Conservation (phyloP, 2,113 vertebrate species). For the Aleadryas rufinucha region DNA sequence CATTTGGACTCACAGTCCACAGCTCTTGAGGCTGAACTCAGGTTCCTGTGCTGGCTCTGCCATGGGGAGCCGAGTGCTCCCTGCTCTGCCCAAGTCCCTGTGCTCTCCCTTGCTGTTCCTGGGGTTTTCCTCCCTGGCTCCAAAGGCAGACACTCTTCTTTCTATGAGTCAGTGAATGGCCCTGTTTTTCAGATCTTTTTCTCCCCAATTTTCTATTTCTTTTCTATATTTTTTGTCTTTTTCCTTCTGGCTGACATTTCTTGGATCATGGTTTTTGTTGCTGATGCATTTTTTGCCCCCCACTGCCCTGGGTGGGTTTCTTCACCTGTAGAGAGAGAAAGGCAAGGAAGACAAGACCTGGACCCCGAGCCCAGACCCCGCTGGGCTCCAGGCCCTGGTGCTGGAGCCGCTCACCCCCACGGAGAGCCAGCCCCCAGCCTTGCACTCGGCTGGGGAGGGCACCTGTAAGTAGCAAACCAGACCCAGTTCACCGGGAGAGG, state of each 20-base stretch:
- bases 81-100: not conserved
- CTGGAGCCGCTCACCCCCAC: constrained; percentile 73
- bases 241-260: not conserved
- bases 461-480: constrained; percentile 81
- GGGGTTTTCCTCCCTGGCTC: not conserved
- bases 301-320: constrained; percentile 53
- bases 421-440: constrained; percentile 81
- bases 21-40: not conserved
- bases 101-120: not conserved
- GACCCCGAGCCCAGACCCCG: constrained; percentile 66
- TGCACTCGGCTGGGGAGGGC: constrained; percentile 78
- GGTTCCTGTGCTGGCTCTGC: not conserved
- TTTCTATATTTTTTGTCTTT: not conserved
- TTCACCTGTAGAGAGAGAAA: constrained; percentile 83
- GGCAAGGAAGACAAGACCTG: constrained; percentile 77
- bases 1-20: not conserved
- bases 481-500: not conserved
- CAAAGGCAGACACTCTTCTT: not conserved
- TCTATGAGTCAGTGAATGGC: not conserved
- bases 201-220: not conserved
- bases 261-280: constrained; percentile 33
- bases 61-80: rapidly evolving
- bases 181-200: constrained; percentile 11
- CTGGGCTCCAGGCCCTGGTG: constrained; percentile 78
- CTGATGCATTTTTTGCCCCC: constrained; percentile 66